These are phyloP conservation scores for Mormyrops attenuatus DNA, from an alignment of 2,797 vertebrate genomes.

Conservation along the genomic window DNA sequence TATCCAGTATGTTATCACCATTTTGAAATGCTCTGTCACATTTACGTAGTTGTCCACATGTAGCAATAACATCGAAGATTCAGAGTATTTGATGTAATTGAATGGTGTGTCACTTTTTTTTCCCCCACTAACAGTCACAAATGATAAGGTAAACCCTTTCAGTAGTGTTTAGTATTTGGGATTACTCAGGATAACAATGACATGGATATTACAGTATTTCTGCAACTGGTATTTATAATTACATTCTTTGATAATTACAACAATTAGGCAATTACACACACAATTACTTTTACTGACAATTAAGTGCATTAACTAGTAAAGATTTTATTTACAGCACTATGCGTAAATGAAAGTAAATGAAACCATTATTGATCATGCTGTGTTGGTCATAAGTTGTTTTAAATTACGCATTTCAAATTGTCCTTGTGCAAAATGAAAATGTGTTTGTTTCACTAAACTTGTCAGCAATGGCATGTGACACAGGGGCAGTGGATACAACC, in stretches of 20 bases:
- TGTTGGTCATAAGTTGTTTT: background rate
- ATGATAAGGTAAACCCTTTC: background rate
- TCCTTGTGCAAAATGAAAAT: conserved; percentile 2
- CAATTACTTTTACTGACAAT: background rate
- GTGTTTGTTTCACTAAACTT: background rate
- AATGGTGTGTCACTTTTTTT: background rate
- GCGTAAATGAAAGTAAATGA: background rate
- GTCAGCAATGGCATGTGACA: background rate
- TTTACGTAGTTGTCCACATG: background rate
- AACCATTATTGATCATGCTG: background rate
- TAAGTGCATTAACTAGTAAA: background rate
- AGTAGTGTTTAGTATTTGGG: background rate
- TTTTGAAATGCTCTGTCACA: conserved; percentile 2
- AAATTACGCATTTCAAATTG: background rate
- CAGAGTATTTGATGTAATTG: conserved; percentile 1
- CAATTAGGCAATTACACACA: background rate
- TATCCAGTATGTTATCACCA: background rate
- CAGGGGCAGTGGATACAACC: background rate
- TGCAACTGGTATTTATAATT: background rate
- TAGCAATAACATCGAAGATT: conserved; percentile 17
- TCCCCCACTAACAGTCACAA: background rate
- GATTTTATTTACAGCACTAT: background rate
- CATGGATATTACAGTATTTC: background rate
- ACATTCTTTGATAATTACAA: background rate
- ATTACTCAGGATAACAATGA: conserved; percentile 9